Base-by-base conservation (phyloP, 1,140 invertebrate genomes). In the Saccostrea echinata region DNA sequence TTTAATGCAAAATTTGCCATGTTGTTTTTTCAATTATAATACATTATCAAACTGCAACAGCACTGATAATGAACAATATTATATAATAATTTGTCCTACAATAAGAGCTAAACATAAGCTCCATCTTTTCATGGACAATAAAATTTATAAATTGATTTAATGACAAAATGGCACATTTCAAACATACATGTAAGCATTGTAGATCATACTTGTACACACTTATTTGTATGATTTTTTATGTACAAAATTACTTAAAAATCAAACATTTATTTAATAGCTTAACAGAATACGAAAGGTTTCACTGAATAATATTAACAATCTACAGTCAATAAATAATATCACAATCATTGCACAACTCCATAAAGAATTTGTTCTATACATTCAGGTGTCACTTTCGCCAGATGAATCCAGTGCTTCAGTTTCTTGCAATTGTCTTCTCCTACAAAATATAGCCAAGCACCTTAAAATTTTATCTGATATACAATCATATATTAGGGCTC, bases 331-430 rank as follows among this genome's bases (percentile, higher is more conserved):
- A 16, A 76, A 13, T 2, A 33, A 76, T 76, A 76, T 76, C 68
- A 76, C 68, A 76, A 35, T 76, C 24, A 76, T 76, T 76, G 68
- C 68, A 76, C 68, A 30, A 76, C 30, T 76, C 16, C 68, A 33
- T 16, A 12, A 33, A 27, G 4, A n/a, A 71, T 30, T 4, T 18
- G 21, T 6, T 76, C 16, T 4, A 0, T 30, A 27, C 4, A 4
- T 76, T 30, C 30, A 76, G 16, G 27, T 76, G 11, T 30, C 68
- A 18, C 68, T 76, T 18, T 76, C 68, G 6, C 33, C 68, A 13
- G 68, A 76, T 16, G 68, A 76, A 76, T 76, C 68, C 11, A 76
- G 27, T 9, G 3, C 27, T 11, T 76, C 33, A 3, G 27, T 76
- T 30, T 76, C 68, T 33, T 30, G 68, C 18, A 76, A 33, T 12